Evolutionary conservation across 2,113 vertebrate species (phyloP).

Genomic region (Morone saxatilis): DNA sequence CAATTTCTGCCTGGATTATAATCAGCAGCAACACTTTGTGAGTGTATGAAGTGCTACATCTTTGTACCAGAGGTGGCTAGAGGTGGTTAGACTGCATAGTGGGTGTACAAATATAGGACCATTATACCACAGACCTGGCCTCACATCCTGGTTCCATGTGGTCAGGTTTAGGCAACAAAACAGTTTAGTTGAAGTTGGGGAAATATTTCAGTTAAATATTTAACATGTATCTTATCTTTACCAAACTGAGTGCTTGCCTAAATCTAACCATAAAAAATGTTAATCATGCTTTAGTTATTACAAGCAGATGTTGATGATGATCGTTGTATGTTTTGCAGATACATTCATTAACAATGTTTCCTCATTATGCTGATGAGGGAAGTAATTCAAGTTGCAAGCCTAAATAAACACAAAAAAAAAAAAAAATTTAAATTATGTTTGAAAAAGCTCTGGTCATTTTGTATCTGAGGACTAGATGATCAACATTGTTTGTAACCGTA

Average conservation of each 20-base stretch:
- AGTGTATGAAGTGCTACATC: not conserved
- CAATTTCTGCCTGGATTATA: not conserved
- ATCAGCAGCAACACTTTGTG: not conserved
- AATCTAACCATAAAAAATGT: not conserved
- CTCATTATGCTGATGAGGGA: not conserved
- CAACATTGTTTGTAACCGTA: not conserved
- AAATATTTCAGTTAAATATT: no score
- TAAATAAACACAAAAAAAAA: not conserved
- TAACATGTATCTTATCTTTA: not conserved
- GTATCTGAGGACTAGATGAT: not conserved
- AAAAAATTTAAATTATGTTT: no score
- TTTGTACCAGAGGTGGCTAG: not conserved
- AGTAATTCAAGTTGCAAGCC: not conserved
- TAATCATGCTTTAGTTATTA: not conserved
- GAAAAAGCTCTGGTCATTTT: no score
- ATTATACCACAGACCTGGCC: not conserved
- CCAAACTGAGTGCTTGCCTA: not conserved
- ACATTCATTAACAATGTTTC: not conserved
- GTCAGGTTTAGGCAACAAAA: no score
- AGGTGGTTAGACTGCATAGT: no score
- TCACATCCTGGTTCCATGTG: not conserved
- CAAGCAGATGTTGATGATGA: not conserved
- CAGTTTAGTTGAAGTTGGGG: no score
- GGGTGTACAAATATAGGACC: not conserved
- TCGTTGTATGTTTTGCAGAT: not conserved